Percentiles rank a stretch among this genome's conserved stretches.
Evolutionary conservation across 2,888 invertebrate species (phyloP).

Genomic region (Oscheius onirici): DNA sequence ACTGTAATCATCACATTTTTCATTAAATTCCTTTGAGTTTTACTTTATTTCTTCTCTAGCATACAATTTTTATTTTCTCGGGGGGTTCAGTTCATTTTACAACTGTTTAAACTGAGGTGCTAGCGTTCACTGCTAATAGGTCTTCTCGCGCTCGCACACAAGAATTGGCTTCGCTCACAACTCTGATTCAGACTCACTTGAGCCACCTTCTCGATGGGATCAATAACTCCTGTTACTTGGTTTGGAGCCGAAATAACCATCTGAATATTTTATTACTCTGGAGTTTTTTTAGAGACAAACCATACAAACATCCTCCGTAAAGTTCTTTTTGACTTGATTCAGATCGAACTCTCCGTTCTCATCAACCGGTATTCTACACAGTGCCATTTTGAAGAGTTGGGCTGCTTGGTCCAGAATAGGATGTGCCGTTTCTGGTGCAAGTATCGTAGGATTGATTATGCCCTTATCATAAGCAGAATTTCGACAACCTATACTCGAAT

Average conservation of each 20-base stretch:
- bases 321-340: constrained; percentile 43
- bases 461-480: constrained; percentile 85
- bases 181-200: constrained; percentile 75
- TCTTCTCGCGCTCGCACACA: too few relatives aligned
- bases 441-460: constrained; percentile 85
- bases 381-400: constrained; percentile 81
- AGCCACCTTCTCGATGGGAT: constrained; percentile 86
- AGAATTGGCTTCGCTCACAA: too few relatives aligned
- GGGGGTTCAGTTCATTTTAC: too few relatives aligned
- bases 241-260: constrained; percentile 93
- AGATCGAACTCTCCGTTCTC: constrained; percentile 42
- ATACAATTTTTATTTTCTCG: too few relatives aligned
- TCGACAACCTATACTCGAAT: constrained; percentile 77
- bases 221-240: constrained; percentile 95
- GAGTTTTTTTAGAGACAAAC: constrained; percentile 15
- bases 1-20: too few relatives aligned
- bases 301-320: constrained; percentile 45
- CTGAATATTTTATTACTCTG: constrained; percentile 74
- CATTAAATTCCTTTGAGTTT: too few relatives aligned
- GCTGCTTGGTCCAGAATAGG: constrained; percentile 76
- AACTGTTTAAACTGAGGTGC: too few relatives aligned
- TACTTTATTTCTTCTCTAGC: too few relatives aligned
- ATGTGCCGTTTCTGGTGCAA: constrained; percentile 51
- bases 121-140: too few relatives aligned
- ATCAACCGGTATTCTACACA: constrained; percentile 72